phyloP scores from a whole-genome alignment of 2,113 vertebrate species.

The Vidua macroura region DNA sequence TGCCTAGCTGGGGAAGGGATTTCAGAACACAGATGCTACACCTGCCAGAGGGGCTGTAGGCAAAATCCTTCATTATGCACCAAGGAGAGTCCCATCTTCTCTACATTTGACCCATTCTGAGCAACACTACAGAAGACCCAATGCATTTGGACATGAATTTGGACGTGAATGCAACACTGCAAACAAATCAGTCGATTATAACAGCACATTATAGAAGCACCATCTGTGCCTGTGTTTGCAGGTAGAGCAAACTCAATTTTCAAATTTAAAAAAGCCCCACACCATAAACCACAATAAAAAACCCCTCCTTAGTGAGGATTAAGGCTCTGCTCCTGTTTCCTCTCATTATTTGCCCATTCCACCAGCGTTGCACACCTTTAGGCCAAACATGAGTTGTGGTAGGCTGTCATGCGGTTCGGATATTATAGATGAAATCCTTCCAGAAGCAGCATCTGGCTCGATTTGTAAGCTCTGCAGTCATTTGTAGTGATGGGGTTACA shows the following conservation, averaged over 20 bases:
- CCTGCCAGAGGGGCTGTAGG: not conserved
- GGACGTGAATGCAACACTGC: not conserved
- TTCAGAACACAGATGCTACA: not conserved
- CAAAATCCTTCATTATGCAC: slow-evolving; percentile 6
- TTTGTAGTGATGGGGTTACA: slow-evolving; percentile 65
- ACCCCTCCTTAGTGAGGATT: not conserved
- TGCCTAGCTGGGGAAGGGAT: not conserved
- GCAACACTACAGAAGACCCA: not conserved
- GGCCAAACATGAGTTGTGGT: slow-evolving; percentile 66
- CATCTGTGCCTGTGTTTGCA: slow-evolving; percentile 61
- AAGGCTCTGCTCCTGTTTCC: not conserved
- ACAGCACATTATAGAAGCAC: slow-evolving; percentile 6
- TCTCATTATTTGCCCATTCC: not conserved
- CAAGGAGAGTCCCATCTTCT: not conserved
- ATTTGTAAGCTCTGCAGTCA: slow-evolving; percentile 66
- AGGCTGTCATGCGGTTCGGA: slow-evolving; percentile 41
- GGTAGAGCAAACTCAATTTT: slow-evolving; percentile 51
- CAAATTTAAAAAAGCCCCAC: not conserved
- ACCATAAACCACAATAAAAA: not conserved
- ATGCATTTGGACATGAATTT: not conserved
- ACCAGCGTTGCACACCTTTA: slow-evolving; percentile 51
- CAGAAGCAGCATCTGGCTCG: slow-evolving; percentile 68
- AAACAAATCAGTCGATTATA: slow-evolving; percentile 23
- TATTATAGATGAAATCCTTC: slow-evolving; percentile 72
- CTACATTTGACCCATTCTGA: not conserved